These are phyloP conservation scores for Protodeltote pygarga DNA, from an alignment of 2,888 invertebrate species.

Conservation along the genomic window DNA sequence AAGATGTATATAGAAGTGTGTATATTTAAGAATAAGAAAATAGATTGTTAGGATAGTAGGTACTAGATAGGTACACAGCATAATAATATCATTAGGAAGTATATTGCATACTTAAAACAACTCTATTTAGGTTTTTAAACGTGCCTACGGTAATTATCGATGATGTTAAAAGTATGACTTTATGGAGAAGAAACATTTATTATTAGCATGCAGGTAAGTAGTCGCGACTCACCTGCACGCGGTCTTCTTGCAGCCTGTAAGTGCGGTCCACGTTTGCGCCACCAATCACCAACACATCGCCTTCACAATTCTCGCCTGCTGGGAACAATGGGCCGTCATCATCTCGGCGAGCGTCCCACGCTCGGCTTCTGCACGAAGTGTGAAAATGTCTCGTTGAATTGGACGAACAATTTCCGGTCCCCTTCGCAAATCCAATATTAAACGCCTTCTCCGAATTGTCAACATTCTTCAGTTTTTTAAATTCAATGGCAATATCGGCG, in stretches of 20 bases:
- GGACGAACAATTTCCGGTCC: slow-evolving; percentile 42
- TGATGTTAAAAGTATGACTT: no score
- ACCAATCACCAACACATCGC: slow-evolving; percentile 90
- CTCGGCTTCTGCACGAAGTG: slow-evolving; percentile 57
- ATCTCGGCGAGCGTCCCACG: slow-evolving; percentile 11
- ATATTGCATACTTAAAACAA: no score
- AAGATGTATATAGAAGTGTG: no score
- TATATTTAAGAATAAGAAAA: no score
- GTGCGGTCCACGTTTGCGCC: slow-evolving; percentile 92
- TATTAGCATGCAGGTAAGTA: slow-evolving; percentile 19
- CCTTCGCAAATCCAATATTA: slow-evolving; percentile 62
- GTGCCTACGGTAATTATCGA: no score
- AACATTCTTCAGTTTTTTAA: slow-evolving; percentile 77
- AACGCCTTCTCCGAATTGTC: slow-evolving; percentile 58
- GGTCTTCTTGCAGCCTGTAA: slow-evolving; percentile 87
- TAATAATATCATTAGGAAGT: no score
- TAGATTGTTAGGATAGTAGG: no score
- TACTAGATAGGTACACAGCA: no score
- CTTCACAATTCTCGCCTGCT: slow-evolving; percentile 36
- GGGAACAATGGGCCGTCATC: slow-evolving; percentile 51
- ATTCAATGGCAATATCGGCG: slow-evolving; percentile 91
- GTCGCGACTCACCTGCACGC: slow-evolving; percentile 89
- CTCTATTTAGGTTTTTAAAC: no score
- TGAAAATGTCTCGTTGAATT: slow-evolving; percentile 65
- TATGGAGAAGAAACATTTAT: not conserved